Conservation (phyloP, 2,888 invertebrate genomes). For the Carabus problematicus region DNA sequence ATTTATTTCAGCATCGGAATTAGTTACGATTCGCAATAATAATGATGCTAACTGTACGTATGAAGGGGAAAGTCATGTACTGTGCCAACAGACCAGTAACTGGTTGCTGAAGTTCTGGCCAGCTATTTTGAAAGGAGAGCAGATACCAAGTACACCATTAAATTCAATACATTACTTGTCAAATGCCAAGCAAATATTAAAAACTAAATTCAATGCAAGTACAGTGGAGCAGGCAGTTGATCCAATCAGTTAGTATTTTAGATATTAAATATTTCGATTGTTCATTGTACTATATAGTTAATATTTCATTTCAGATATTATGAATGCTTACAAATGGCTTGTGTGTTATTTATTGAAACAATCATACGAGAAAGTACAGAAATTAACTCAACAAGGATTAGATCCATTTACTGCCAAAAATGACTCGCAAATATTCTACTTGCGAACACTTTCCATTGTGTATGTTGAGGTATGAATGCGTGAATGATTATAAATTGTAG, state of each 20-base stretch:
- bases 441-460: slow-evolving; percentile 77
- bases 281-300: slow-evolving; percentile 6
- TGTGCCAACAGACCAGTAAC: slow-evolving; percentile 88
- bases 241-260: slow-evolving; percentile 63
- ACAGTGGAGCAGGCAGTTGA: slow-evolving; percentile 62
- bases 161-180: slow-evolving; percentile 71
- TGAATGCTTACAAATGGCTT: slow-evolving; percentile 81
- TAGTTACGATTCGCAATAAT: slow-evolving; percentile 68
- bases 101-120: slow-evolving; percentile 76
- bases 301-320: slow-evolving; percentile 63
- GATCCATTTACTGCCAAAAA: slow-evolving; percentile 80
- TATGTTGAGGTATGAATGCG: slow-evolving; percentile 81
- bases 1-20: slow-evolving; percentile 63
- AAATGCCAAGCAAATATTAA: slow-evolving; percentile 63
- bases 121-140: slow-evolving; percentile 54
- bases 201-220: slow-evolving; percentile 62
- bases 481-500: not conserved
- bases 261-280: slow-evolving; percentile 18
- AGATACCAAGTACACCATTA: slow-evolving; percentile 65
- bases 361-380: slow-evolving; percentile 69
- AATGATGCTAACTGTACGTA: slow-evolving; percentile 89
- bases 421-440: slow-evolving; percentile 84
- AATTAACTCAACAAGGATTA: slow-evolving; percentile 63
- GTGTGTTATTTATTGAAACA: slow-evolving; percentile 76
- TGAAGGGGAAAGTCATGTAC: slow-evolving; percentile 90